Evolutionary conservation across 1,140 invertebrate species (phyloP), one percentile per base, ranked within the genome.

Genomic region (Chrysopa pallens): DNA sequence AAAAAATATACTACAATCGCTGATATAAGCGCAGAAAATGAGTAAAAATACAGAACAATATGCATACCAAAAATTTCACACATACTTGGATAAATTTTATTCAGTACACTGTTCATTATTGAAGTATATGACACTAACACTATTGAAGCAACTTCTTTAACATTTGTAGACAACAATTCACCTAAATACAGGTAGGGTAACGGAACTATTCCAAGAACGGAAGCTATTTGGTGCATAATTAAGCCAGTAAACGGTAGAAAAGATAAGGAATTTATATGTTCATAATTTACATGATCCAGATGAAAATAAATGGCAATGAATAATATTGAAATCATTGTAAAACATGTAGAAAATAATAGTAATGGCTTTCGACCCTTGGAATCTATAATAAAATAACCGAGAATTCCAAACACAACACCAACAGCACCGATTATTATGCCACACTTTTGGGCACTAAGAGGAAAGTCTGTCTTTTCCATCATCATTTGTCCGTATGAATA

Each of bases 401-500:
- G 51, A 6, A 69, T 64, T 0, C 76, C 72, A 0, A 76, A 74
- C 2, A 74, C 48, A 1, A 89, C 59, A 46, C 81, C 80, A 2
- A 81, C 68, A 0, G 62, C 51, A 31, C 75, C 78, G 44, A 83
- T 68, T 17, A 83, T 58, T 29, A 84, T 77, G 23, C 52, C 51
- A 8, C 50, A 50, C 12, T 51, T 8, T 33, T 55, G 48, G 7
- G 55, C 45, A 1, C 54, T 52, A 31, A 58, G 46, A 28, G 40
- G 60, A 4, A 68, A 66, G 36, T 70, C 68, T 13, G 69, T 68
- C 31, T 66, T 59, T 8, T 70, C 68, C 46, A 88, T 73, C 48
- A 88, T 84, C 36, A 74, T 72, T 43, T 83, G 76, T 12, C 78
- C 70, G 51, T 84, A 85, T 27, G 78, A 77, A 50, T 77, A 74